phyloP scores from a whole-genome alignment of 2,113 vertebrate genomes.

The Campylorhamphus procurvoides region DNA sequence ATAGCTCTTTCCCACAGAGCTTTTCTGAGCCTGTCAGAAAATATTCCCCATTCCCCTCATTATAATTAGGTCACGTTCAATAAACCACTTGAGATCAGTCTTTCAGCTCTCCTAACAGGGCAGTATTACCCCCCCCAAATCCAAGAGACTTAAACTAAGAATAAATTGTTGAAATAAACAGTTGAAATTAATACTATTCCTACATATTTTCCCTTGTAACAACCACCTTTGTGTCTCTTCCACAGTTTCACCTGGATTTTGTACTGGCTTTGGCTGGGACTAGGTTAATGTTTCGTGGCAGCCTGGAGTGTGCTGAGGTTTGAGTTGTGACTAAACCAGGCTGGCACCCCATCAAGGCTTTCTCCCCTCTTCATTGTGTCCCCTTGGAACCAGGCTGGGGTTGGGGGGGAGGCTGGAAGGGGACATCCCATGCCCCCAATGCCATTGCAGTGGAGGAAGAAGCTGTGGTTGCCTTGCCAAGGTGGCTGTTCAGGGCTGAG shows the following conservation, averaged over 20 bases:
- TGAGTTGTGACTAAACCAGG: neutral
- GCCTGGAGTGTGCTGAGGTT: fast-evolving
- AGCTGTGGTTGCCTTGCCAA: neutral
- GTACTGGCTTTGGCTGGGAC: neutral
- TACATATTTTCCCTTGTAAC: neutral
- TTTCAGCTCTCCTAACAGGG: neutral
- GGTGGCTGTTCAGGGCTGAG: neutral
- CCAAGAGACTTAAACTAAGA: neutral
- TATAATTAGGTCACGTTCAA: neutral
- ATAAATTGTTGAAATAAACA: neutral
- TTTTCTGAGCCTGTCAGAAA: neutral
- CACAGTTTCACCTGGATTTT: neutral
- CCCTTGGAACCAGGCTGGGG: too few relatives aligned
- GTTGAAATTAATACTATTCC: neutral
- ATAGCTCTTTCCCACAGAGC: neutral
- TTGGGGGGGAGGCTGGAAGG: neutral
- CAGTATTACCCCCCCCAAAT: neutral
- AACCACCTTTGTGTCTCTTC: neutral
- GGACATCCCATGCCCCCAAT: neutral
- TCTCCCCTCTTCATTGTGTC: fast-evolving
- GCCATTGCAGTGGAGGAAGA: fast-evolving
- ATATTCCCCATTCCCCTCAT: neutral
- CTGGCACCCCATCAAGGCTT: neutral
- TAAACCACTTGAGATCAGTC: neutral
- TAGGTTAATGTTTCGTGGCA: neutral